These are phyloP conservation scores for Leptura quadrifasciata DNA, from an alignment of 2,888 invertebrate species.

Conservation along the genomic window DNA sequence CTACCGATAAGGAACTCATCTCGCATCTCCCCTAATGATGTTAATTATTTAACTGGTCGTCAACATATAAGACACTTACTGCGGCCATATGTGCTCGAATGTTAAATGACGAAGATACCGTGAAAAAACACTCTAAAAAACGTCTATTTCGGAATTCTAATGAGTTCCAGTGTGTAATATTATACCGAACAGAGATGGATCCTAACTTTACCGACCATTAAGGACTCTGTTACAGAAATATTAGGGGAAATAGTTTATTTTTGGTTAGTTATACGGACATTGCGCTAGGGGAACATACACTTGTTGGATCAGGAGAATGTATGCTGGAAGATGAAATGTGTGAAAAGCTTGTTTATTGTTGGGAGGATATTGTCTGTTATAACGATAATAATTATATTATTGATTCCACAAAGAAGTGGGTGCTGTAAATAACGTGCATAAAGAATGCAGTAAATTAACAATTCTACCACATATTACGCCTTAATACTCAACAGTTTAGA, in stretches of 20 bases:
- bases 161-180: constrained; percentile 66
- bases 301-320: not conserved
- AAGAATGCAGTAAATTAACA: too few relatives aligned
- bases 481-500: too few relatives aligned
- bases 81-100: constrained; percentile 69
- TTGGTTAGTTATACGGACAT: not conserved
- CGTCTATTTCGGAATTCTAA: constrained; percentile 68
- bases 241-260: constrained; percentile 20
- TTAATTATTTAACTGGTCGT: constrained; percentile 65
- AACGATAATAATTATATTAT: too few relatives aligned
- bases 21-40: constrained; percentile 62
- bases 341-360: too few relatives aligned
- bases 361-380: too few relatives aligned
- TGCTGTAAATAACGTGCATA: too few relatives aligned
- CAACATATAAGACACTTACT: constrained; percentile 64
- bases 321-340: not conserved
- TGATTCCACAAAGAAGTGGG: too few relatives aligned
- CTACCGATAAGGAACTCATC: constrained; percentile 27
- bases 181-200: constrained; percentile 60
- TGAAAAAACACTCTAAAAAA: constrained; percentile 63
- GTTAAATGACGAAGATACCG: constrained; percentile 69
- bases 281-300: not conserved
- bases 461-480: too few relatives aligned
- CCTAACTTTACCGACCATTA: constrained; percentile 10
- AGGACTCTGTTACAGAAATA: constrained; percentile 22